Base-by-base conservation (phyloP, 1,140 invertebrate species). In the Sesamia nonagrioides region DNA sequence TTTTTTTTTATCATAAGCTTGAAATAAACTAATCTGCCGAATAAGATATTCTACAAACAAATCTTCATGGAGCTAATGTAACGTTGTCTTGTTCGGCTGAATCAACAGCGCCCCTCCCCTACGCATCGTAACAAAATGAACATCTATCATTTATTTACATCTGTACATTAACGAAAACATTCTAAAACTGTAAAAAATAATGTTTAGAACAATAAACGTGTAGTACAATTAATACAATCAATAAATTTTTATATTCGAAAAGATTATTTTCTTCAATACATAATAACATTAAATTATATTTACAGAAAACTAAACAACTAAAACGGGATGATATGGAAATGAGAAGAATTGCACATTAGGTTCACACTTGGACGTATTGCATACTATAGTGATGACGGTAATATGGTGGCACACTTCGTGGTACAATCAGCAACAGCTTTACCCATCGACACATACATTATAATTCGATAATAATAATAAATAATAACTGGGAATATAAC, bases 141-240 rank as follows among this genome's bases (percentile, higher is more conserved):
- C 88, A 92, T 88, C 89, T 92, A 94, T 86, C 84, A 84, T 86
- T 78, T 94, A 94, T 95, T 90, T 93, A 95, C 92, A 95, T 73
- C 92, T 93, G 92, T 95, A 95, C 93, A 94, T 92, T 85, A 94
- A 95, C 92, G 90, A 92, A 89, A 94, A 93, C 85, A 85, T 86
- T 81, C 83, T 88, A 87, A 89, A 88, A 87, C 73, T 84, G 80
- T 87, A 86, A 88, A 91, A 85, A 90, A 91, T 85, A 88, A 91
- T 89, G 82, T 88, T 90, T 79, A 90, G 90, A 93, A 93, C 91
- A 92, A 92, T 91, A 92, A 94, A 91, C 87, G 83, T 85, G 86
- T 88, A 85, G 86, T 86, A 89, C 83, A 86, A 86, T 85, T 88
- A 85, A 85, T 86, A 89, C 83, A 86, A 86, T 84, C 78, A 87